Percentiles rank a stretch among this genome's conserved stretches.
These are phyloP conservation scores for Embidobia sp. DNA, from an alignment of 2,888 invertebrate genomes.

Conservation along the genomic window DNA sequence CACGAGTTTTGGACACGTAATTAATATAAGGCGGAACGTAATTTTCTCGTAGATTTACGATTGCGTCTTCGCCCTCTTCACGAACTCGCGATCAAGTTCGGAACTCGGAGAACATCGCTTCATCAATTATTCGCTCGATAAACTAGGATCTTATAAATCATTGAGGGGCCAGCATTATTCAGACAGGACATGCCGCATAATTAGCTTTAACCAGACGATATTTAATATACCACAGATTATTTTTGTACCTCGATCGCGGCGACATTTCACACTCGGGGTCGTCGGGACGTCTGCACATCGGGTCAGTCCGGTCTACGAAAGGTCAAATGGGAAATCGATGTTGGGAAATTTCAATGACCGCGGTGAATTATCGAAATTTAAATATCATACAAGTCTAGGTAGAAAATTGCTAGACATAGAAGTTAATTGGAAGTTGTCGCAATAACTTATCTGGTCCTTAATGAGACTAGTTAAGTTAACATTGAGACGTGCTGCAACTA, in stretches of 20 bases:
- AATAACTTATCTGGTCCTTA: too few relatives aligned
- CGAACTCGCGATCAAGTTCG: constrained; percentile 62
- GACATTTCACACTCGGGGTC: too few relatives aligned
- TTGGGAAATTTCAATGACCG: constrained; percentile 9
- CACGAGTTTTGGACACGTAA: constrained; percentile 60
- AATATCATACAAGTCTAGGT: too few relatives aligned
- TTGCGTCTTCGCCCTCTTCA: constrained; percentile 51
- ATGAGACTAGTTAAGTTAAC: too few relatives aligned
- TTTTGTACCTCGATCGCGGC: constrained; percentile 22
- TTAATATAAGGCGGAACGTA: constrained; percentile 58
- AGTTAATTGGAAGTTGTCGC: too few relatives aligned
- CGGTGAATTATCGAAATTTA: constrained; percentile 12
- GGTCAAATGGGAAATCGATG: constrained; percentile 18
- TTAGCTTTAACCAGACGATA: constrained; percentile 30
- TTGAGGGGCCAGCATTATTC: constrained; percentile 42
- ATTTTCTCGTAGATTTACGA: constrained; percentile 64
- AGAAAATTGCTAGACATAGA: too few relatives aligned
- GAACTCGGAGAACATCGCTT: constrained; percentile 54
- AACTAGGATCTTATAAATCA: constrained; percentile 61
- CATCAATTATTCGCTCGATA: constrained; percentile 61
- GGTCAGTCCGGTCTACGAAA: constrained; percentile 27
- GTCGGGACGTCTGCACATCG: too few relatives aligned
- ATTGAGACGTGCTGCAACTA: too few relatives aligned
- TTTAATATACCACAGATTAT: constrained; percentile 35
- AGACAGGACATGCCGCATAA: constrained; percentile 23